These are phyloP conservation scores for Tichodroma muraria DNA, from an alignment of 2,113 vertebrate species.

Conservation along the genomic window DNA sequence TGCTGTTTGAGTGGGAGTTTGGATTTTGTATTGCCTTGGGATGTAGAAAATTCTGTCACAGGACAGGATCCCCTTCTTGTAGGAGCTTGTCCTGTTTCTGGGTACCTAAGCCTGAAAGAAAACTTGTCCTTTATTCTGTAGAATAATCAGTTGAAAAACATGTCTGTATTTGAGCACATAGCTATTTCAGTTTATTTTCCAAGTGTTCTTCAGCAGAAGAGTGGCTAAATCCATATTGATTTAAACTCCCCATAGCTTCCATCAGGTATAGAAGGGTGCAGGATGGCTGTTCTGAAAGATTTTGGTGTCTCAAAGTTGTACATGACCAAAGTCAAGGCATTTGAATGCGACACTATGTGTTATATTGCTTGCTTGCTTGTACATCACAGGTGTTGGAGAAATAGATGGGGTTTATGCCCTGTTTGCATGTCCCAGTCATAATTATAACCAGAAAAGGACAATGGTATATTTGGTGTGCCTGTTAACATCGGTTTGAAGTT, in stretches of 20 bases:
- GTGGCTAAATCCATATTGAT: background rate
- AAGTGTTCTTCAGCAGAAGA: background rate
- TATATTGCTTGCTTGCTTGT: background rate
- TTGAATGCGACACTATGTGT: accelerated
- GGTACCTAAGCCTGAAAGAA: background rate
- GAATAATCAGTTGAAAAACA: background rate
- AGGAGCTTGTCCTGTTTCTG: background rate
- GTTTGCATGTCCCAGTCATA: background rate
- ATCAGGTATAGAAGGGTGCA: background rate
- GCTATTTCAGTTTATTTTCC: background rate
- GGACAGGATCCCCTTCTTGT: background rate
- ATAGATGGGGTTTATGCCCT: background rate
- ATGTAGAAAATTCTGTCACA: background rate
- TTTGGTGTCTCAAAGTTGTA: background rate
- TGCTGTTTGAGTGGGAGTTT: background rate
- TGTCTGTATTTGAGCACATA: background rate
- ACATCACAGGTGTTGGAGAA: background rate
- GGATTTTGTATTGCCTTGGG: background rate
- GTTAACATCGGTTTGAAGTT: background rate
- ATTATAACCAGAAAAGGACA: background rate
- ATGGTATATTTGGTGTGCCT: background rate
- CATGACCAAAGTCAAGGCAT: background rate
- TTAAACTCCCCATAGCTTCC: background rate
- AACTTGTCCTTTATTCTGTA: background rate
- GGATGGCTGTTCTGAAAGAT: background rate